A percentile compares a stretch with the other conserved stretches of the same genome.
Evolutionary conservation across 2,797 vertebrate genomes (phyloP).

Genomic region (Mus caroli): DNA sequence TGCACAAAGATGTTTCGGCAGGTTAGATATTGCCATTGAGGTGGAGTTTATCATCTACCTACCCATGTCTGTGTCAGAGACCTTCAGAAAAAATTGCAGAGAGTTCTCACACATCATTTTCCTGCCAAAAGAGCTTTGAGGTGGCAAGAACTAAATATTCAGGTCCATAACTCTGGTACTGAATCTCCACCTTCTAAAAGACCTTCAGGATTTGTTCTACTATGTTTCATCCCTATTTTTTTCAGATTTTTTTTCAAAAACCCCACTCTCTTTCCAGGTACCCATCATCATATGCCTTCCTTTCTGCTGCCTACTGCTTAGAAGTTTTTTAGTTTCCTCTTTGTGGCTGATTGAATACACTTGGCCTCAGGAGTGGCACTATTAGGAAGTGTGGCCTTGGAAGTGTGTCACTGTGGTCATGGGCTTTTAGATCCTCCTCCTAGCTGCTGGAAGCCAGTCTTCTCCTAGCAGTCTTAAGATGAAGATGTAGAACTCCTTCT

Average conservation of each 20-base stretch:
- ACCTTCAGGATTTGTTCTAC: slow-evolving; percentile 50
- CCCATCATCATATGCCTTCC: not conserved
- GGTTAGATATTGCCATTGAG: slow-evolving; percentile 31
- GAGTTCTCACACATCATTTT: slow-evolving; percentile 70
- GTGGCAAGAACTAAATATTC: slow-evolving; percentile 50
- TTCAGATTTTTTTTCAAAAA: slow-evolving; percentile 6
- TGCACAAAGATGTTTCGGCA: not conserved
- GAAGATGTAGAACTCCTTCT: not conserved
- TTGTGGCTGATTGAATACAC: not conserved
- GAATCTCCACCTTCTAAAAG: not conserved
- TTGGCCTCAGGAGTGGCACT: not conserved
- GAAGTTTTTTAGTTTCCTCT: not conserved
- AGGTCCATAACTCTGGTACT: slow-evolving; percentile 13
- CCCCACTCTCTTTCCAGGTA: not conserved
- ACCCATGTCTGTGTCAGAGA: slow-evolving; percentile 27
- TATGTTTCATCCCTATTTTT: slow-evolving; percentile 23
- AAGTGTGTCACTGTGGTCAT: not conserved
- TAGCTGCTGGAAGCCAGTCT: not conserved
- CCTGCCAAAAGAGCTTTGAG: slow-evolving; percentile 46
- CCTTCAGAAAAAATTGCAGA: slow-evolving; percentile 55
- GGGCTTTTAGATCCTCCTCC: not conserved
- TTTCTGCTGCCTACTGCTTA: not conserved
- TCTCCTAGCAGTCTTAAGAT: not conserved
- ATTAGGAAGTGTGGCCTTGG: not conserved
- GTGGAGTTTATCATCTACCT: slow-evolving; percentile 43